These are phyloP conservation scores for Trinectes maculatus DNA, from an alignment of 2,113 vertebrate genomes.

Conservation along the genomic window DNA sequence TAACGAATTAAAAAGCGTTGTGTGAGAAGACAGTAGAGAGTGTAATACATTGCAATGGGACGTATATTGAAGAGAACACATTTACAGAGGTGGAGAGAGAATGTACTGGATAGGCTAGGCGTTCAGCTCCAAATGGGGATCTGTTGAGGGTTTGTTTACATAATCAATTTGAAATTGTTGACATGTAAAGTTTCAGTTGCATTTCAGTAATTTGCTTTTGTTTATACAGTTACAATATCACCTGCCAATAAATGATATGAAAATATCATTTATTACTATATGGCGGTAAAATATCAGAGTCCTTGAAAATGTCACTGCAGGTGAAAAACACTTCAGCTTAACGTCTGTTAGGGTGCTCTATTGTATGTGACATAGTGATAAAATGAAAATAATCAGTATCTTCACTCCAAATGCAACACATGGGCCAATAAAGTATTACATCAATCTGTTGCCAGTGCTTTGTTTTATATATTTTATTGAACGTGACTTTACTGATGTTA, in stretches of 20 bases:
- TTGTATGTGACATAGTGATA: background rate
- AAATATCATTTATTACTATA: no score
- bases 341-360: no score
- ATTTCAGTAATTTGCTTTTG: background rate
- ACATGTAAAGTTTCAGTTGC: background rate
- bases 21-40: no score
- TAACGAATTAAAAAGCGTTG: slow-evolving; percentile 37
- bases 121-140: background rate
- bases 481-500: background rate
- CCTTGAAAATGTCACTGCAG: background rate
- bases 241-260: no score
- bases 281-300: background rate
- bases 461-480: background rate
- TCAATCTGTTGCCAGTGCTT: background rate
- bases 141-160: background rate
- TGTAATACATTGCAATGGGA: background rate
- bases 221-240: no score
- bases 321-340: background rate
- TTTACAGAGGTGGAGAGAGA: background rate
- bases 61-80: no score
- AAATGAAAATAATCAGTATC: no score
- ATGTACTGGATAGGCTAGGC: background rate
- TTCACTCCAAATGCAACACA: background rate
- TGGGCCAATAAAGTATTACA: no score
- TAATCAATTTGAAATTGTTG: no score